Evolutionary conservation across 1,140 invertebrate species (phyloP).

Genomic region (Drosophila serrata): DNA sequence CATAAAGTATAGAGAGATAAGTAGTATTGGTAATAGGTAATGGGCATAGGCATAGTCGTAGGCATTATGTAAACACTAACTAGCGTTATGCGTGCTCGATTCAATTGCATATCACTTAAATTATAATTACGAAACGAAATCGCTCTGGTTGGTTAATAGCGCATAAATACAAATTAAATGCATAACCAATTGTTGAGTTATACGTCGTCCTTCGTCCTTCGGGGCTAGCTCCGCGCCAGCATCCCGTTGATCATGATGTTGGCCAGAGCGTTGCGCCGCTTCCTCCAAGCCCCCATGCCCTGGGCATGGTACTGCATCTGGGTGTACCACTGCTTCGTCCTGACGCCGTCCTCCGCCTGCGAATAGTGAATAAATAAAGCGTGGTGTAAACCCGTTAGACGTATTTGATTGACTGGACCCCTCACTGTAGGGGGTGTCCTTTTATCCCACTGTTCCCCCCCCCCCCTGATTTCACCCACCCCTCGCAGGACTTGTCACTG

Average conservation of each 20-base stretch:
- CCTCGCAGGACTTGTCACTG: constrained; percentile 26
- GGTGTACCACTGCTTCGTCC: constrained; percentile 95
- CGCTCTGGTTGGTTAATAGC: constrained; percentile 65
- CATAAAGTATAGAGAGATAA: constrained; percentile 24
- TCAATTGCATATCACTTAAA: constrained; percentile 77
- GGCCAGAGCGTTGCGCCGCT: constrained; percentile 95
- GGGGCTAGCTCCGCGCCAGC: constrained; percentile 85
- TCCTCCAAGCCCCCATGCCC: constrained; percentile 95
- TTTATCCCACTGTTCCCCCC: too few relatives aligned
- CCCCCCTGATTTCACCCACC: not conserved
- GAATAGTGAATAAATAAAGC: constrained; percentile 72
- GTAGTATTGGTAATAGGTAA: constrained; percentile 34
- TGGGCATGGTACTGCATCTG: constrained; percentile 95
- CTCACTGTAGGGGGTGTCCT: not conserved
- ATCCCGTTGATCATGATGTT: constrained; percentile 98
- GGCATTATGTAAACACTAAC: constrained; percentile 67
- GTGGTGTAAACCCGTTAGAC: constrained; percentile 46
- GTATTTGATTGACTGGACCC: constrained; percentile 66
- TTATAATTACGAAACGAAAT: constrained; percentile 74
- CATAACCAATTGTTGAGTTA: constrained; percentile 52
- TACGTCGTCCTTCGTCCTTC: constrained; percentile 15
- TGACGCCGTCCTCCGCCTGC: constrained; percentile 94
- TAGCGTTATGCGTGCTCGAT: constrained; percentile 68
- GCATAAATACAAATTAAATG: constrained; percentile 77
- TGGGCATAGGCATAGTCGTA: constrained; percentile 35